These are phyloP conservation scores for Drosophila mulleri DNA, from an alignment of 2,888 invertebrate species.

Conservation along the genomic window DNA sequence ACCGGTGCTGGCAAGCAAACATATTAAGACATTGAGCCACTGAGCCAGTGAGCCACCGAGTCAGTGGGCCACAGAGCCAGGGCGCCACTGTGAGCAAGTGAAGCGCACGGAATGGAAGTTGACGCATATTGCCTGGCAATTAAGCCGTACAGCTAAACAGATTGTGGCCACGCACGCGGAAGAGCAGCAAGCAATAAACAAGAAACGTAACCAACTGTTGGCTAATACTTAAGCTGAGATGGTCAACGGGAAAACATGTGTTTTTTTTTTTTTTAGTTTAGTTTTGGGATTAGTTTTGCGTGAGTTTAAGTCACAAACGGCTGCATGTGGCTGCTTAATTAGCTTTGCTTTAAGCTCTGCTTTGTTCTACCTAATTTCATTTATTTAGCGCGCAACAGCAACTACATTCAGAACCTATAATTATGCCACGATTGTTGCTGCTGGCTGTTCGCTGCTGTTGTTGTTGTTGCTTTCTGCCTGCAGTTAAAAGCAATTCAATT, in stretches of 20 bases:
- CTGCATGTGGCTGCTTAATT: slow-evolving; percentile 51
- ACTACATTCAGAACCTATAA: slow-evolving; percentile 51
- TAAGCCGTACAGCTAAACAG: slow-evolving; percentile 68
- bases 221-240: slow-evolving; percentile 10
- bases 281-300: slow-evolving; percentile 15
- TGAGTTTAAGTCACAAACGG: slow-evolving; percentile 27
- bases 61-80: background rate
- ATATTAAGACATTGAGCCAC: slow-evolving; percentile 42
- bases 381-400: slow-evolving; percentile 23
- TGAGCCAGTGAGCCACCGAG: slow-evolving; percentile 22
- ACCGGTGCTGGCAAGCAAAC: slow-evolving; percentile 31
- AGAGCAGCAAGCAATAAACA: slow-evolving; percentile 27
- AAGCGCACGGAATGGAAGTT: slow-evolving; percentile 35
- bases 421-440: slow-evolving; percentile 68
- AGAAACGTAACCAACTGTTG: slow-evolving; percentile 15
- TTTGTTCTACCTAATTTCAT: slow-evolving; percentile 43
- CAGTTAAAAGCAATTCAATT: slow-evolving; percentile 72
- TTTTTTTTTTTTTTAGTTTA: slow-evolving; percentile 5
- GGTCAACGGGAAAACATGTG: slow-evolving; percentile 11
- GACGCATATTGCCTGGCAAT: slow-evolving; percentile 74
- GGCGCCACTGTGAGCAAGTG: slow-evolving; percentile 12
- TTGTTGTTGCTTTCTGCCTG: slow-evolving; percentile 34
- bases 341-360: slow-evolving; percentile 41
- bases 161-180: slow-evolving; percentile 61
- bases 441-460: slow-evolving; percentile 41